Percentiles rank a stretch among this genome's conserved stretches.
Conservation (phyloP, 2,113 vertebrate genomes). For the Stigmatopora argus region DNA sequence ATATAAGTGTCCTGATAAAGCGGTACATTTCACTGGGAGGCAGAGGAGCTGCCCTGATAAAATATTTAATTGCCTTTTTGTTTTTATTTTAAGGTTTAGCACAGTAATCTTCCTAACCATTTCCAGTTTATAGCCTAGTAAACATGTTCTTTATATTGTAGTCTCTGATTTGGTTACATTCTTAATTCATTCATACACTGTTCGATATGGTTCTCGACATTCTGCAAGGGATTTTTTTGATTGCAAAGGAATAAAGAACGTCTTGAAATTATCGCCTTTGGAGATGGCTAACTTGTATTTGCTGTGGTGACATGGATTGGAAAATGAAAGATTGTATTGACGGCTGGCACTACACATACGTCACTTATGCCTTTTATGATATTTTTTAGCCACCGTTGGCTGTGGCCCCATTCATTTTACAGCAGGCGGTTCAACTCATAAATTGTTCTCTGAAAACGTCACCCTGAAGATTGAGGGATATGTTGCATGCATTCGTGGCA, state of each 20-base stretch:
- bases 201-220: neutral
- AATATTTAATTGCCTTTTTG: conserved; percentile 16
- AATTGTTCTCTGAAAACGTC: conserved; percentile 24
- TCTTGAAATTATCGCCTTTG: no score
- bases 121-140: neutral
- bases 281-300: no score
- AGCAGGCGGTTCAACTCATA: conserved; percentile 8
- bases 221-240: neutral
- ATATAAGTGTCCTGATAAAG: conserved; percentile 32
- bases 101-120: neutral
- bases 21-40: neutral
- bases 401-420: conserved; percentile 30
- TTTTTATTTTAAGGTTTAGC: conserved; percentile 8
- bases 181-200: conserved; percentile 31
- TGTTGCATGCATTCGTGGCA: conserved; percentile 12
- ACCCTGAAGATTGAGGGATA: conserved; percentile 7
- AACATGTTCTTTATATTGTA: neutral
- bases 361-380: no score
- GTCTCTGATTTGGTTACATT: conserved; percentile 18
- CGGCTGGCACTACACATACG: no score
- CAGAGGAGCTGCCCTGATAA: neutral
- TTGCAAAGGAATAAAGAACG: neutral
- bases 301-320: no score
- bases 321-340: no score
- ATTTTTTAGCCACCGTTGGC: conserved; percentile 9